Conservation (phyloP, 2,888 invertebrate genomes). For the Esperia sulphurella region DNA sequence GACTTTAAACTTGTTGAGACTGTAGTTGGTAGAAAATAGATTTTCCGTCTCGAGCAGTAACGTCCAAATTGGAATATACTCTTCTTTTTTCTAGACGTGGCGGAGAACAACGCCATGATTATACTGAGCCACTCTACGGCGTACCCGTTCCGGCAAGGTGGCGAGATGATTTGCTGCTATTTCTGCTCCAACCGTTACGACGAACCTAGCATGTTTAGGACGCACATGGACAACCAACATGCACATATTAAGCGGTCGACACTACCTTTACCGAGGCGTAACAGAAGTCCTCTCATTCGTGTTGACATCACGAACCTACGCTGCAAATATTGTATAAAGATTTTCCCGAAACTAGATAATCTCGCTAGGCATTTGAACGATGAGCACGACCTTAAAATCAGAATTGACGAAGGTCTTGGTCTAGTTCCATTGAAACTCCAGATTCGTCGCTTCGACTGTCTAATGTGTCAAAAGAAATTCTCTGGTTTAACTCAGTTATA, state of each 20-base stretch:
- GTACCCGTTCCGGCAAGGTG: constrained; percentile 15
- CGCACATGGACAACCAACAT: neutral
- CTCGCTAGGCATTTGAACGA: constrained; percentile 17
- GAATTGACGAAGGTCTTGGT: constrained; percentile 9
- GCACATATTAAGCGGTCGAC: neutral
- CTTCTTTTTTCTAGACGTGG: constrained; percentile 4
- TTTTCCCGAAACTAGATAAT: constrained; percentile 7
- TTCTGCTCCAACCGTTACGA: constrained; percentile 16
- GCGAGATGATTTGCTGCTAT: constrained; percentile 2
- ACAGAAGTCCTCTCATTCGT: neutral
- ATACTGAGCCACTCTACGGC: constrained; percentile 20
- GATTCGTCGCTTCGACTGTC: constrained; percentile 13
- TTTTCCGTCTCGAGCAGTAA: neutral
- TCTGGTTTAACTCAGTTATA: constrained; percentile 11
- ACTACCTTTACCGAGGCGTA: neutral
- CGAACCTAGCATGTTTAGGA: constrained; percentile 5
- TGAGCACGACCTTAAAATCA: constrained; percentile 13
- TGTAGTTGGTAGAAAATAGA: neutral
- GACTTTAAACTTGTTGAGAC: too few relatives aligned
- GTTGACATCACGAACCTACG: constrained; percentile 18
- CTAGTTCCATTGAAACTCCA: constrained; percentile 17
- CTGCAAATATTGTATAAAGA: constrained; percentile 14
- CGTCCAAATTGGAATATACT: neutral
- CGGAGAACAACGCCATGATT: constrained; percentile 12
- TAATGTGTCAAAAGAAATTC: constrained; percentile 15